A percentile compares a stretch with the other conserved stretches of the same genome.
These are phyloP conservation scores for Hippocampus barbouri DNA, from an alignment of 2,113 vertebrate genomes.

Conservation along the genomic window DNA sequence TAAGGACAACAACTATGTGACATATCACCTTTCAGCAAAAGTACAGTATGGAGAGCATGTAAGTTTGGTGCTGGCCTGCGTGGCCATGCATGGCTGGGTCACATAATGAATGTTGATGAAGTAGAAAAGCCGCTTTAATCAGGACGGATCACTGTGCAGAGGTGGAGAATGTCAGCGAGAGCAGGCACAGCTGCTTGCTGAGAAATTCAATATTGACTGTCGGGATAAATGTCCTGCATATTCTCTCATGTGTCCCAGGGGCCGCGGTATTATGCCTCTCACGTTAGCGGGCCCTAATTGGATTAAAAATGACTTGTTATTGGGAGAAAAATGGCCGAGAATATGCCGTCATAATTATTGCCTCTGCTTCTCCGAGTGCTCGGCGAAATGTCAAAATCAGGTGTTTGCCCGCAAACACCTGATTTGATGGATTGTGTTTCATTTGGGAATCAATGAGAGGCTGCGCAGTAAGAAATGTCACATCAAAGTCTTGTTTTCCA, in stretches of 20 bases:
- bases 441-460: conserved; percentile 16
- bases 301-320: conserved; percentile 74
- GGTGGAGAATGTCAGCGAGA: conserved; percentile 73
- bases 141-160: conserved; percentile 71
- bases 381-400: conserved; percentile 49
- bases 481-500: conserved; percentile 17
- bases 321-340: conserved; percentile 67
- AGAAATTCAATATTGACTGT: conserved; percentile 75
- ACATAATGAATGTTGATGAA: conserved; percentile 73
- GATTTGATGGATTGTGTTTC: conserved; percentile 36
- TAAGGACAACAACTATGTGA: neutral
- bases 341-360: conserved; percentile 65
- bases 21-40: conserved; percentile 34
- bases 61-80: conserved; percentile 44
- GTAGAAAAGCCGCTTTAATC: conserved; percentile 69
- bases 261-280: conserved; percentile 68
- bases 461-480: conserved; percentile 16
- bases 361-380: conserved; percentile 45
- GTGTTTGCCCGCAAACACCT: conserved; percentile 15
- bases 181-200: conserved; percentile 72
- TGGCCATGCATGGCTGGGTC: conserved; percentile 62
- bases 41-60: conserved; percentile 38
- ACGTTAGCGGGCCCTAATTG: conserved; percentile 68
- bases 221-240: conserved; percentile 73
- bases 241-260: conserved; percentile 72